Evolutionary conservation across 2,113 vertebrate species (phyloP).

Genomic region (Ranitomeya imitator): DNA sequence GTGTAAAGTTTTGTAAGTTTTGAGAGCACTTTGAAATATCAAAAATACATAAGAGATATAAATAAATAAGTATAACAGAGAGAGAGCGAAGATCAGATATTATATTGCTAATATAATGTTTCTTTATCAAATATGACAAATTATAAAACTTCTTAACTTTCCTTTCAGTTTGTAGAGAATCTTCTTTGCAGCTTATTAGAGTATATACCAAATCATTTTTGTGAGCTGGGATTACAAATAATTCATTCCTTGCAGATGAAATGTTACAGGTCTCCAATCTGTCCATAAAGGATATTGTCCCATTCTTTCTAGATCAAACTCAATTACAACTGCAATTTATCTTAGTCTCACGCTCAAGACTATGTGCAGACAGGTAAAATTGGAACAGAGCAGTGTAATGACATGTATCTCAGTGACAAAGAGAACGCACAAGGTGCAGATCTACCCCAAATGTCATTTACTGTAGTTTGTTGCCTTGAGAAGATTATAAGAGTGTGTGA

Average conservation of each 20-base stretch:
- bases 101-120: neutral
- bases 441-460: constrained; percentile 14
- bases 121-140: neutral
- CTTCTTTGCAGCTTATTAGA: neutral
- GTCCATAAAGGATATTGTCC: constrained; percentile 55
- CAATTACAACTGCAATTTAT: constrained; percentile 55
- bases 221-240: constrained; percentile 18
- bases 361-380: constrained; percentile 47
- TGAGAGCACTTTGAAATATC: too few species aligned
- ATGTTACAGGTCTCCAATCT: constrained; percentile 46
- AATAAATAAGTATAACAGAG: neutral
- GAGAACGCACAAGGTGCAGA: constrained; percentile 23
- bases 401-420: constrained; percentile 40
- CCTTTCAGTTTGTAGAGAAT: neutral
- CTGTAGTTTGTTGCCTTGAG: neutral
- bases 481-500: neutral
- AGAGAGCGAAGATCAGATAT: neutral
- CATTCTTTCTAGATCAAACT: constrained; percentile 56
- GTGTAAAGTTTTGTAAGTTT: too few species aligned
- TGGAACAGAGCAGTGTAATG: constrained; percentile 48
- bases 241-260: constrained; percentile 31
- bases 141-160: neutral
- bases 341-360: constrained; percentile 40
- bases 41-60: too few species aligned
- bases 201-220: constrained; percentile 40